Conservation (phyloP, 2,888 invertebrate genomes). For the Drosophila formosana region DNA sequence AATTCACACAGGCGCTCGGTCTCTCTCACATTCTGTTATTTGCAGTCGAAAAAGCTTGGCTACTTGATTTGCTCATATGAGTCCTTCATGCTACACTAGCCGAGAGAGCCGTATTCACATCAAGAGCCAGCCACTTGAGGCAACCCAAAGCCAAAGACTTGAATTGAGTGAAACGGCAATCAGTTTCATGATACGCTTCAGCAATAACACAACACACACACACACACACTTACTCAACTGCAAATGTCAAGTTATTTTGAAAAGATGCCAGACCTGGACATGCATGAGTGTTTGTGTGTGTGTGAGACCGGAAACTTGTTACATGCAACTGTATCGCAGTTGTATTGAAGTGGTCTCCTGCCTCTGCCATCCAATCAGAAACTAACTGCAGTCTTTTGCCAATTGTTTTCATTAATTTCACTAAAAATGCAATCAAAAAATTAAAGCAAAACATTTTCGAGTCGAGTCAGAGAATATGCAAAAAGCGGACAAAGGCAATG, state of each 20-base stretch:
- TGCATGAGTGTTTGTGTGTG: constrained; percentile 9
- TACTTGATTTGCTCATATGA: not conserved
- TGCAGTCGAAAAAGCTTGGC: not conserved
- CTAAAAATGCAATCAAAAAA: constrained; percentile 47
- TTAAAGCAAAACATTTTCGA: constrained; percentile 36
- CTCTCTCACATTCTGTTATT: not conserved
- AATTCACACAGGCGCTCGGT: too few relatives aligned
- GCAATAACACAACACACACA: constrained; percentile 28
- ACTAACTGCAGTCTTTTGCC: constrained; percentile 7
- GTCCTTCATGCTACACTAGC: constrained; percentile 4
- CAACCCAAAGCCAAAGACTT: constrained; percentile 16
- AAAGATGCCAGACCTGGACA: constrained; percentile 25
- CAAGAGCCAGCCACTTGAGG: constrained; percentile 26
- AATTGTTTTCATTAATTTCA: constrained; percentile 62
- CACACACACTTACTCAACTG: constrained; percentile 2
- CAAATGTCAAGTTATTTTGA: constrained; percentile 39
- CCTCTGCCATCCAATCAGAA: constrained; percentile 14
- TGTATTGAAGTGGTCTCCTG: constrained; percentile 30
- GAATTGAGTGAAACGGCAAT: constrained; percentile 41
- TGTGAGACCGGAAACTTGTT: constrained; percentile 41
- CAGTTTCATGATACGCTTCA: constrained; percentile 29
- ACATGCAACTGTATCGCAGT: constrained; percentile 29
- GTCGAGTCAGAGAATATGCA: constrained; percentile 44
- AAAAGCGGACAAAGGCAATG: constrained; percentile 20
- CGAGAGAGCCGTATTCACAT: constrained; percentile 12